Conservation (phyloP, 1,140 invertebrate species). For the Orussus abietinus region DNA sequence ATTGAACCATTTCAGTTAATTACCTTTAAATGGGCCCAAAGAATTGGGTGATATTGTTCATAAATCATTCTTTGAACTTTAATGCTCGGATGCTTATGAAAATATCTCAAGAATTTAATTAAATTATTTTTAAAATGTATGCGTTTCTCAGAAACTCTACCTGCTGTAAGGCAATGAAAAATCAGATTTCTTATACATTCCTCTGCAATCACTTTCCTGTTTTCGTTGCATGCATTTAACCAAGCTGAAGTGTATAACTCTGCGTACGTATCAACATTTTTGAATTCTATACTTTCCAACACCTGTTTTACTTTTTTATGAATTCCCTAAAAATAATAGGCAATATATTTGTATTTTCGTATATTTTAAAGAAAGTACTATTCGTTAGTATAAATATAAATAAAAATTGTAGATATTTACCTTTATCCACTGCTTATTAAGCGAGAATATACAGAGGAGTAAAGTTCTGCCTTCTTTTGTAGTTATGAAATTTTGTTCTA, state of each 20-base stretch:
- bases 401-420: conserved; percentile 16
- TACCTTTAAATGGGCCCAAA: conserved; percentile 30
- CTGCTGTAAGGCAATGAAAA: conserved; percentile 24
- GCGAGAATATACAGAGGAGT: conserved; percentile 21
- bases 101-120: conserved; percentile 18
- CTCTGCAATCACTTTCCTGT: conserved; percentile 21
- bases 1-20: neutral
- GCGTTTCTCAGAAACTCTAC: conserved; percentile 17
- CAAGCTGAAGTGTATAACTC: conserved; percentile 21
- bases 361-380: too few species aligned
- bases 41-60: conserved; percentile 15
- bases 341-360: too few species aligned
- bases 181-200: conserved; percentile 23
- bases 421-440: conserved; percentile 25
- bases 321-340: conserved; percentile 25
- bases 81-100: conserved; percentile 15
- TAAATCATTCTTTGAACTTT: conserved; percentile 14
- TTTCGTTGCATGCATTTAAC: conserved; percentile 5
- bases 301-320: conserved; percentile 19
- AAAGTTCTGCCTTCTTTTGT: conserved; percentile 21
- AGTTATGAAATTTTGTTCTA: conserved; percentile 19
- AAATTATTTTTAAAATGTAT: conserved; percentile 26
- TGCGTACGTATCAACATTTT: conserved; percentile 17
- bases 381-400: conserved; percentile 4
- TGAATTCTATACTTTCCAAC: conserved; percentile 16